A percentile compares a stretch with the other conserved stretches of the same genome.
Conservation (phyloP, 2,113 vertebrate genomes). For the Columbina picui region DNA sequence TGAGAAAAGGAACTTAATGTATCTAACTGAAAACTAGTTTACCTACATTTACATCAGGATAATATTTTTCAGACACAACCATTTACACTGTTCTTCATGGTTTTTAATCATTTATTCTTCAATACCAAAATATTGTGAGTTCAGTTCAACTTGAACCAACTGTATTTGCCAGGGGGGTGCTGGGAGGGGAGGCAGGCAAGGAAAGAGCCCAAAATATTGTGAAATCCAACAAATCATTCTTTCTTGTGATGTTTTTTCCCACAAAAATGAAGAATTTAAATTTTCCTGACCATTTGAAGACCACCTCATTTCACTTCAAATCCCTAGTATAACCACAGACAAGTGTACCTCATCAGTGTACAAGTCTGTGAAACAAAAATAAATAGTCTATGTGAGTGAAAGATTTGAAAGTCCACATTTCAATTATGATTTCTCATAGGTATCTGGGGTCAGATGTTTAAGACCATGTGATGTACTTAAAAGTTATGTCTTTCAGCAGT, state of each 20-base stretch:
- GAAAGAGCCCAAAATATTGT: background rate
- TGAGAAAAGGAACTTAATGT: conserved; percentile 36
- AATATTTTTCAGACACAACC: conserved; percentile 46
- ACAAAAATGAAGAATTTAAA: conserved; percentile 55
- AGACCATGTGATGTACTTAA: conserved; percentile 64
- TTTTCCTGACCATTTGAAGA: conserved; percentile 68
- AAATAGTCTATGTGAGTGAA: conserved; percentile 41
- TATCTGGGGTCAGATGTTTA: conserved; percentile 69
- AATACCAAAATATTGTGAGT: background rate
- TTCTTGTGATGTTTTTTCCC: conserved; percentile 69
- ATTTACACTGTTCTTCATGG: conserved; percentile 12
- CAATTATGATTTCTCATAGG: conserved; percentile 65
- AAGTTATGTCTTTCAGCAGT: conserved; percentile 71
- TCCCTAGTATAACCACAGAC: conserved; percentile 35
- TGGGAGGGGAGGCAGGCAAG: background rate
- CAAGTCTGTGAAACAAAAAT: conserved; percentile 43
- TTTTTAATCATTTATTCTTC: conserved; percentile 45
- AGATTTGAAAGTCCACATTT: conserved; percentile 53
- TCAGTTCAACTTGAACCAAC: conserved; percentile 41
- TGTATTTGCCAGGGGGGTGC: too few relatives aligned
- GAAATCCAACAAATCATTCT: conserved; percentile 61
- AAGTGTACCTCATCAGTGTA: background rate
- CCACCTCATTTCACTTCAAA: conserved; percentile 40
- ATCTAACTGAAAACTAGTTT: conserved; percentile 42
- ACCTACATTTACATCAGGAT: conserved; percentile 3